Conservation (phyloP, 2,113 vertebrate genomes). For the Holacanthus passer region DNA sequence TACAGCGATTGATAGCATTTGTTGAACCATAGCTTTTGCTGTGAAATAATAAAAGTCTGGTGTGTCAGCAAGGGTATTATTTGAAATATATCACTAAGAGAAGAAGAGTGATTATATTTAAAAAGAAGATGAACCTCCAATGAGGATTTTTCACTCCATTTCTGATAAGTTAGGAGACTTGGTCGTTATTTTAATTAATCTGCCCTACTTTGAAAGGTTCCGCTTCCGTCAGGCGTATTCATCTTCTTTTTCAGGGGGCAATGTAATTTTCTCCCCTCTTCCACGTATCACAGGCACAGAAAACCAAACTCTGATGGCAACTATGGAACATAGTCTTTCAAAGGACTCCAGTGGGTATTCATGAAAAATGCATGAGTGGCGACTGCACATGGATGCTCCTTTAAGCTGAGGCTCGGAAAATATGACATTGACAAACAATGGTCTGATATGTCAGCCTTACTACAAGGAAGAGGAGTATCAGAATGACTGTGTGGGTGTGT, state of each 20-base stretch:
- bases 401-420: slow-evolving; percentile 73
- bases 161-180: slow-evolving; percentile 37
- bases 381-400: slow-evolving; percentile 75
- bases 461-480: slow-evolving; percentile 49
- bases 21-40: slow-evolving; percentile 60
- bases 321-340: slow-evolving; percentile 70
- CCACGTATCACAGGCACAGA: slow-evolving; percentile 70
- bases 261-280: slow-evolving; percentile 68
- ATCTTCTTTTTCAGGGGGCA: slow-evolving; percentile 70
- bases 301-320: slow-evolving; percentile 69
- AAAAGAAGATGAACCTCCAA: slow-evolving; percentile 26
- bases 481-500: slow-evolving; percentile 43
- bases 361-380: slow-evolving; percentile 84
- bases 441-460: slow-evolving; percentile 66
- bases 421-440: slow-evolving; percentile 81
- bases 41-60: slow-evolving; percentile 61
- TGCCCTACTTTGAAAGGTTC: slow-evolving; percentile 60
- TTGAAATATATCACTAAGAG: slow-evolving; percentile 38
- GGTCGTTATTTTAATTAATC: slow-evolving; percentile 64
- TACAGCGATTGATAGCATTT: slow-evolving; percentile 59
- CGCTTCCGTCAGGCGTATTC: slow-evolving; percentile 49
- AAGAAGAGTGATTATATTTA: slow-evolving; percentile 26
- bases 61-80: slow-evolving; percentile 44
- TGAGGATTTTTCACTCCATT: slow-evolving; percentile 36
- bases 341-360: slow-evolving; percentile 72